Evolutionary conservation across 2,113 vertebrate genomes (phyloP).

Genomic region (Ceyx cyanopectus): DNA sequence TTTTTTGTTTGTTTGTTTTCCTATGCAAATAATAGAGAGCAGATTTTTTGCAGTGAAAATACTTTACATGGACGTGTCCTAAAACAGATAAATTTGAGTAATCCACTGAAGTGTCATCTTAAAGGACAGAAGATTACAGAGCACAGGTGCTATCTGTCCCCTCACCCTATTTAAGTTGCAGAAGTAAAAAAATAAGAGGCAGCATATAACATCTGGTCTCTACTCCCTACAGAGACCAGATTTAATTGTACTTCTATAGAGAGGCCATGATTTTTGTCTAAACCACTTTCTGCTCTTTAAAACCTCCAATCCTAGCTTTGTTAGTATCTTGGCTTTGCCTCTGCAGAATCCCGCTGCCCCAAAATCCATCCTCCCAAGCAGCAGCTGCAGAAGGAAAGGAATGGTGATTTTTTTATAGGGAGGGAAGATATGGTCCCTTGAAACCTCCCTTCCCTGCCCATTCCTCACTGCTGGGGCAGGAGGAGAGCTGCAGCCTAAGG

Average conservation of each 20-base stretch:
- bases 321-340: not conserved
- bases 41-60: not conserved
- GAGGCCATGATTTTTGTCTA: not conserved
- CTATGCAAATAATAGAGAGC: not conserved
- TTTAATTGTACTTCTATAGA: not conserved
- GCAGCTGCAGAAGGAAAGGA: not conserved
- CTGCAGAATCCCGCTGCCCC: not conserved
- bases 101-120: not conserved
- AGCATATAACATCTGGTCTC: not conserved
- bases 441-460: not conserved
- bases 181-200: slow-evolving; percentile 1
- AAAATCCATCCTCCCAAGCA: not conserved
- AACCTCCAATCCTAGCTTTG: not conserved
- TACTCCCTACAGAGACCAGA: not conserved
- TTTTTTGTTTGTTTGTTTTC: too few species aligned
- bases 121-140: not conserved
- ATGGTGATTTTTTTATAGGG: not conserved
- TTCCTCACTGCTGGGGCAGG: not conserved
- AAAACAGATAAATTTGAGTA: not conserved
- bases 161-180: not conserved
- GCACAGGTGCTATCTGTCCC: not conserved
- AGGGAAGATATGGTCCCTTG: not conserved
- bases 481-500: not conserved
- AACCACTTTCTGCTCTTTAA: not conserved
- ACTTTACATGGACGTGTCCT: not conserved